Evolutionary conservation across 1,140 invertebrate genomes (phyloP).

Genomic region (Eubasilissa regina): DNA sequence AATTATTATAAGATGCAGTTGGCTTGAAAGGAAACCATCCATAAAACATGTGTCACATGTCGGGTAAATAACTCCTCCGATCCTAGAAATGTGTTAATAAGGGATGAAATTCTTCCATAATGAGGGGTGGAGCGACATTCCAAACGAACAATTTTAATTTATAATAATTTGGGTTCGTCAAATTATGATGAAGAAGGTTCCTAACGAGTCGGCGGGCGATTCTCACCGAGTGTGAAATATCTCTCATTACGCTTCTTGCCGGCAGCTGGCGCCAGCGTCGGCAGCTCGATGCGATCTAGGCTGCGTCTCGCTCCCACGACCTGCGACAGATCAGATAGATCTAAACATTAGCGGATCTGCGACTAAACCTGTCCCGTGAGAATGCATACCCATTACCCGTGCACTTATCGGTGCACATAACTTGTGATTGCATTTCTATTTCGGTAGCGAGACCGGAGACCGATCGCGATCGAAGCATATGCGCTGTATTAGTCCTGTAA

Average conservation of each 20-base stretch:
- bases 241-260: slow-evolving; percentile 3
- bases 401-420: background rate
- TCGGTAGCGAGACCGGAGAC: slow-evolving; percentile 14
- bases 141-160: slow-evolving; percentile 31
- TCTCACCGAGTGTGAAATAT: slow-evolving; percentile 14
- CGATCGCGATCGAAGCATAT: too few relatives aligned
- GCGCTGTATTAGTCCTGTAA: too few relatives aligned
- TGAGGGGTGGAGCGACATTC: slow-evolving; percentile 31
- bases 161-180: slow-evolving; percentile 27
- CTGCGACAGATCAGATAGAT: slow-evolving; percentile 18
- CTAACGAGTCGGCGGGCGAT: slow-evolving; percentile 3
- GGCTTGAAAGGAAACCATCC: slow-evolving; percentile 12
- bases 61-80: background rate
- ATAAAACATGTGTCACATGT: background rate
- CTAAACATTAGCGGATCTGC: slow-evolving; percentile 20
- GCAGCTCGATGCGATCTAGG: background rate
- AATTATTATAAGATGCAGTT: background rate
- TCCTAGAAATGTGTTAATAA: slow-evolving; percentile 16
- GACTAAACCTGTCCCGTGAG: slow-evolving; percentile 16
- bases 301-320: slow-evolving; percentile 33
- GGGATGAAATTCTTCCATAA: slow-evolving; percentile 39
- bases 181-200: slow-evolving; percentile 1
- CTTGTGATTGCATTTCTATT: slow-evolving; percentile 43
- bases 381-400: background rate
- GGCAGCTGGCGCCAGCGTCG: slow-evolving; percentile 11